phyloP scores from a whole-genome alignment of 2,797 vertebrate species.

The Danio choprae region DNA sequence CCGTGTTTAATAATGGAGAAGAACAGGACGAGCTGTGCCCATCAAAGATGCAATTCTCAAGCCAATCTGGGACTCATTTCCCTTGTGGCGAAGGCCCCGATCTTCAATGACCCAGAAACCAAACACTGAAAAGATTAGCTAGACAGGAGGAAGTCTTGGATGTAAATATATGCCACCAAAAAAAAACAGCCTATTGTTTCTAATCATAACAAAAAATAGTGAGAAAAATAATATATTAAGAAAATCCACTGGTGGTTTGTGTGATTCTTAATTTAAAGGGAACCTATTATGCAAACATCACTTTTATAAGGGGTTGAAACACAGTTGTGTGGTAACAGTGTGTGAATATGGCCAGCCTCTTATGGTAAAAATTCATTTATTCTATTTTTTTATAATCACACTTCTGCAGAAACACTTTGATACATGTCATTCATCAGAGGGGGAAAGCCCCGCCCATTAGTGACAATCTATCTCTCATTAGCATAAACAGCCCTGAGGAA shows the following conservation, averaged over 20 bases:
- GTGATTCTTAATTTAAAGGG: background rate
- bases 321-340: no score
- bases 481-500: no score
- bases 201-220: background rate
- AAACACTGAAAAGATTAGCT: background rate
- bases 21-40: conserved; percentile 11
- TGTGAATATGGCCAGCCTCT: no score
- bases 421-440: no score
- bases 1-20: conserved; percentile 3
- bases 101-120: conserved; percentile 38
- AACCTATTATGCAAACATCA: no score
- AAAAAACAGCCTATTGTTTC: background rate
- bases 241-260: background rate
- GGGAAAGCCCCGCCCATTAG: no score
- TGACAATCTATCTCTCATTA: no score
- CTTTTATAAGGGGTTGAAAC: no score
- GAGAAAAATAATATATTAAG: background rate
- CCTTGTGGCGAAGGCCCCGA: conserved; percentile 9
- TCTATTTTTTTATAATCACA: no score
- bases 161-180: background rate
- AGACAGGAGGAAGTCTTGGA: background rate
- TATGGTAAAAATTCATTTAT: no score
- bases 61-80: conserved; percentile 1
- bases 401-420: no score
- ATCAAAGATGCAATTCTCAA: conserved; percentile 5